Conservation (phyloP, 2,113 vertebrate species). For the Microcebus tavaratra region DNA sequence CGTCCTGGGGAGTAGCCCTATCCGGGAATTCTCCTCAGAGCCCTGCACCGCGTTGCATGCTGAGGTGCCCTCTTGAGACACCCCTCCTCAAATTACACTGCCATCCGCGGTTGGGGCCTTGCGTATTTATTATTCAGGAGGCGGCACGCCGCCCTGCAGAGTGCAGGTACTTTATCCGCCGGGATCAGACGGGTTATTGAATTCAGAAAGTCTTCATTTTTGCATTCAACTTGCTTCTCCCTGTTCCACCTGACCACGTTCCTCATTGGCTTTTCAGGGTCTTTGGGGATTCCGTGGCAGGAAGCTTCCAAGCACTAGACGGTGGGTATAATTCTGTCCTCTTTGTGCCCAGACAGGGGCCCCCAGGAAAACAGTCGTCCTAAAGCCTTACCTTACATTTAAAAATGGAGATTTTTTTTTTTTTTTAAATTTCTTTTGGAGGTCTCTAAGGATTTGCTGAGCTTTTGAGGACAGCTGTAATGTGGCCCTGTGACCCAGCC, state of each 20-base stretch:
- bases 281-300: slow-evolving; percentile 50
- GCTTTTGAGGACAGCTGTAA: neutral
- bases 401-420: neutral
- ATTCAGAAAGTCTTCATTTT: slow-evolving; percentile 55
- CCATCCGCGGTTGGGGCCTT: neutral
- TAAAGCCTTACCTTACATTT: neutral
- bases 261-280: slow-evolving; percentile 47
- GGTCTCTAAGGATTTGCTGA: neutral
- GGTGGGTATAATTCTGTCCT: slow-evolving; percentile 38
- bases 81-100: slow-evolving; percentile 48
- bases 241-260: slow-evolving; percentile 56
- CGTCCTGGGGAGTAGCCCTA: slow-evolving; percentile 68
- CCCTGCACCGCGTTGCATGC: neutral
- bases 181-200: slow-evolving; percentile 67
- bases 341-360: neutral
- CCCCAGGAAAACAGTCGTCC: neutral
- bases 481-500: neutral
- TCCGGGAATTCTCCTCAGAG: neutral
- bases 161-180: slow-evolving; percentile 51
- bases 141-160: neutral
- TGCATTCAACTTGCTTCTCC: slow-evolving; percentile 32
- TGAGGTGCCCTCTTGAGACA: neutral
- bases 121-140: slow-evolving; percentile 77
- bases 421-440: neutral
- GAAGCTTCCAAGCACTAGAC: slow-evolving; percentile 48